Evolutionary conservation across 2,888 invertebrate genomes (phyloP), one percentile per base, ranked within the genome.

Genomic region (Seira musarum): DNA sequence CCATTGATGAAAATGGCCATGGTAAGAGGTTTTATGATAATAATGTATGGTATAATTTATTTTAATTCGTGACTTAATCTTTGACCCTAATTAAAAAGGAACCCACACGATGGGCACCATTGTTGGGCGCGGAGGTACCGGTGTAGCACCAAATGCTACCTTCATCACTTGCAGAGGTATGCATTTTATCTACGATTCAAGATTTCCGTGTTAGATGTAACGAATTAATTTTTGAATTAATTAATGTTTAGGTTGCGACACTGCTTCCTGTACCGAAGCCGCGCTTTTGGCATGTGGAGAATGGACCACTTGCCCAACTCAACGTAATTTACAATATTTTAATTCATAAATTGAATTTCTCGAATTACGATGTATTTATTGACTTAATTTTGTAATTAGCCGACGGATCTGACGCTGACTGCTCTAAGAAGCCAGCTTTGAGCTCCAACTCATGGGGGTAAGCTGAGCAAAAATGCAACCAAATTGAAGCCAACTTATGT

Each of bases 161-260:
- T 83, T 64, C 72, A 76, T 83, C 17, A 63, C 83, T 2, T 83
- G 83, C 79, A 66, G 40, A 21, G 83, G 78, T 74, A 79, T 30
- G 46, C 46, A 6, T 46, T 10, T 10, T 46, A n/a, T n/a, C n/a
- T n/a, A n/a, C n/a, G n/a, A n/a, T n/a, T n/a, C n/a, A n/a, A n/a
- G n/a, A n/a, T n/a, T n/a, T n/a, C n/a, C n/a, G n/a, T n/a, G n/a
- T n/a, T n/a, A n/a, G n/a, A n/a, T n/a, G n/a, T n/a, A n/a, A n/a
- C n/a, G n/a, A n/a, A n/a, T n/a, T n/a, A n/a, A n/a, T n/a, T n/a
- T n/a, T n/a, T n/a, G n/a, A n/a, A n/a, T n/a, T n/a, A n/a, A n/a
- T n/a, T n/a, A n/a, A n/a, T n/a, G n/a, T n/a, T n/a, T n/a, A n/a
- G n/a, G n/a, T n/a, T n/a, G n/a, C n/a, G n/a, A 57, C 46, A 60